Conservation (phyloP, 2,888 invertebrate genomes). For the Lithophane leautieri region DNA sequence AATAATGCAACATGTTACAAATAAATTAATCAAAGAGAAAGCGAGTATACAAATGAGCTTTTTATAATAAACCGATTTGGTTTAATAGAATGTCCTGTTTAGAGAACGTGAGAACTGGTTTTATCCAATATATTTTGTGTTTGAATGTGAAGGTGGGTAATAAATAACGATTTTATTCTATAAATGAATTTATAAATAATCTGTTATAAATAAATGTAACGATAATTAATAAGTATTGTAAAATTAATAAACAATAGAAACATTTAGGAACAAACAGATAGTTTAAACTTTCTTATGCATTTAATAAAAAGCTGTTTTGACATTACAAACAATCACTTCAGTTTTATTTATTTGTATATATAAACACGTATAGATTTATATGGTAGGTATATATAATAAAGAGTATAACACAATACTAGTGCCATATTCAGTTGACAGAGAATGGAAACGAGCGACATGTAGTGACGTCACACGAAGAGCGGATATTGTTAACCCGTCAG, state of each 20-base stretch:
- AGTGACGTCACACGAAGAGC: not conserved
- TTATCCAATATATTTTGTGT: conserved; percentile 1
- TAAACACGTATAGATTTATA: too few species aligned
- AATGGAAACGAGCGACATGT: not conserved
- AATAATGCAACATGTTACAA: conserved; percentile 67
- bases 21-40: conserved; percentile 63
- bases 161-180: too few species aligned
- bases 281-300: too few species aligned
- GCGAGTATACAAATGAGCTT: conserved; percentile 44
- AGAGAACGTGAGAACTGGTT: conserved; percentile 13
- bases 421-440: conserved; percentile 9
- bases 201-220: too few species aligned
- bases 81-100: conserved; percentile 48
- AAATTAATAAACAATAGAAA: too few species aligned
- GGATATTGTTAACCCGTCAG: conserved; percentile 3
- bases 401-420: not conserved
- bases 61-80: conserved; percentile 53
- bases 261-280: too few species aligned
- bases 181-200: too few species aligned
- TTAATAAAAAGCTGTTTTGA: too few species aligned
- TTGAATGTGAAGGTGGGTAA: not conserved
- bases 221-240: too few species aligned
- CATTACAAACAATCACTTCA: too few species aligned
- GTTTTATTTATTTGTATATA: too few species aligned
- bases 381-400: too few species aligned